Conservation (phyloP, 1,140 invertebrate genomes). For the Anoplolepis gracilipes region DNA sequence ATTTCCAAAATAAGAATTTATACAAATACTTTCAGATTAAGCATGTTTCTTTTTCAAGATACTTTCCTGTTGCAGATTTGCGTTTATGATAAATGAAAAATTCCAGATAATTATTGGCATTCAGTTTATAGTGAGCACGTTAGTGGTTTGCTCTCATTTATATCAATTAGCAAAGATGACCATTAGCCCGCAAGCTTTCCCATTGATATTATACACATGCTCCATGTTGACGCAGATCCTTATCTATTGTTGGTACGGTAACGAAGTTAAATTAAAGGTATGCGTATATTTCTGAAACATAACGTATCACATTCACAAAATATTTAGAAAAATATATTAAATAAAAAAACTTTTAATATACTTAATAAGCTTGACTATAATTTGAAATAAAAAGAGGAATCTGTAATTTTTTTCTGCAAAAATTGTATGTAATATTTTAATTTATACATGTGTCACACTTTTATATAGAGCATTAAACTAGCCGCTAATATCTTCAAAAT, state of each 20-base stretch:
- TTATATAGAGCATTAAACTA: constrained; percentile 42
- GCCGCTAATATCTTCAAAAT: constrained; percentile 37
- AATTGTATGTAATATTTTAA: neutral
- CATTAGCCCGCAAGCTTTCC: constrained; percentile 75
- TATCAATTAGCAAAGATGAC: constrained; percentile 69
- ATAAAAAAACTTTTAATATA: neutral
- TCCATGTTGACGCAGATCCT: constrained; percentile 79
- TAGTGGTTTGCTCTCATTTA: constrained; percentile 48
- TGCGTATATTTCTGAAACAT: neutral
- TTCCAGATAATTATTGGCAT: constrained; percentile 58
- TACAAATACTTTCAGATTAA: neutral
- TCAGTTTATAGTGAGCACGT: constrained; percentile 60
- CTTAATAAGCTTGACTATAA: neutral
- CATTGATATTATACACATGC: constrained; percentile 56
- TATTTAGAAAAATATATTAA: neutral
- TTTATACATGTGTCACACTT: neutral
- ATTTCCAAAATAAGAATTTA: neutral
- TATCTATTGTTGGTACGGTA: constrained; percentile 87
- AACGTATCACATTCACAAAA: neutral
- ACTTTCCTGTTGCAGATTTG: constrained; percentile 41
- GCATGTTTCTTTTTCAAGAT: neutral
- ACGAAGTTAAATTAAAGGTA: constrained; percentile 82
- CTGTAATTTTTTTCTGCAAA: neutral
- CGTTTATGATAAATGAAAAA: constrained; percentile 45
- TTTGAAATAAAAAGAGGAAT: neutral